A percentile compares a stretch with the other conserved stretches of the same genome.
These are phyloP conservation scores for Perccottus glenii DNA, from an alignment of 2,113 vertebrate species.

Conservation along the genomic window DNA sequence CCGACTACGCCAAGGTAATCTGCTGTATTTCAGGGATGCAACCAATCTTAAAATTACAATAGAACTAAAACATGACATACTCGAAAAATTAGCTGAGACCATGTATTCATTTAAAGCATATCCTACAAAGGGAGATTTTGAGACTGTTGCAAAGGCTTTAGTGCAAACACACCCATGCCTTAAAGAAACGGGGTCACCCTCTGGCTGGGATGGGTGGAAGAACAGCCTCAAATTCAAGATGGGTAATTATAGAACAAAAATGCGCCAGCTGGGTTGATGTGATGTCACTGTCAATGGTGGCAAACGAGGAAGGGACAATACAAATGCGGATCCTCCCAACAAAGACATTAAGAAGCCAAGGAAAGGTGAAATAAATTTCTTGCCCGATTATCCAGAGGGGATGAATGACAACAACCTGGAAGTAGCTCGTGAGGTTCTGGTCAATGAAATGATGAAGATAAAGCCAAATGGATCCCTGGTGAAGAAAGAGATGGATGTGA, in stretches of 20 bases:
- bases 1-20: conserved; percentile 37
- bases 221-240: conserved; percentile 28
- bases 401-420: conserved; percentile 20
- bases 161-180: conserved; percentile 33
- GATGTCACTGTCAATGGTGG: conserved; percentile 28
- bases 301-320: conserved; percentile 22
- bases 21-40: conserved; percentile 31
- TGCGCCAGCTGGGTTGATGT: conserved; percentile 4
- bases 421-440: conserved; percentile 11
- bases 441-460: conserved; percentile 33
- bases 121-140: conserved; percentile 26
- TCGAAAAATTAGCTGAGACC: conserved; percentile 37
- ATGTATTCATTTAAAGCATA: conserved; percentile 43
- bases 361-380: conserved; percentile 40
- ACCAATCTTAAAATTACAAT: conserved; percentile 28
- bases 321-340: conserved; percentile 20
- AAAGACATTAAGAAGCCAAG: conserved; percentile 42
- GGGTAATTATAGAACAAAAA: conserved; percentile 34
- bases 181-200: conserved; percentile 8
- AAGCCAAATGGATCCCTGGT: conserved; percentile 33
- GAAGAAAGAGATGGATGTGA: conserved; percentile 28
- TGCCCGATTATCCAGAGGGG: conserved; percentile 38
- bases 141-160: conserved; percentile 30
- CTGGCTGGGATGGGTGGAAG: conserved; percentile 24
- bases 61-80: conserved; percentile 51